Evolutionary conservation across 2,888 invertebrate species (phyloP).

Genomic region (Ectemnius lituratus): DNA sequence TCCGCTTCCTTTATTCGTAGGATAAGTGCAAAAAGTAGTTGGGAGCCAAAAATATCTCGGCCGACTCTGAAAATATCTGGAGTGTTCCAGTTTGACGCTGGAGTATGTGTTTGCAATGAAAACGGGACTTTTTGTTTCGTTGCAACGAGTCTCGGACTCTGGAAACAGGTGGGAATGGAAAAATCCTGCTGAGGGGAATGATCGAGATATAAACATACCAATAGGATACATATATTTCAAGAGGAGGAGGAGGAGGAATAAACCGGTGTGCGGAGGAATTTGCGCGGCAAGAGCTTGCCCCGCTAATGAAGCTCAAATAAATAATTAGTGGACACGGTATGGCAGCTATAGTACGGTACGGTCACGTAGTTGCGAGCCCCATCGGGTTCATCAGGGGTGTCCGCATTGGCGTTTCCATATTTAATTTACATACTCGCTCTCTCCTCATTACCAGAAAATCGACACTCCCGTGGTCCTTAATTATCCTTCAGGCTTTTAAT

Average conservation of each 20-base stretch:
- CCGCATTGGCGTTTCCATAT: constrained; percentile 36
- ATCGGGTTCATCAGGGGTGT: constrained; percentile 2
- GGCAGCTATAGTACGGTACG: constrained; percentile 13
- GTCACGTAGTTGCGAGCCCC: neutral
- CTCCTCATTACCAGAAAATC: constrained; percentile 47
- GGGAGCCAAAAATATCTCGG: no score
- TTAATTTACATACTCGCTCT: constrained; percentile 37
- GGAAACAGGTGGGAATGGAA: neutral
- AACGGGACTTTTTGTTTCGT: no score
- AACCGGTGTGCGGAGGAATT: constrained; percentile 29
- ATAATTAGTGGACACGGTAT: constrained; percentile 37
- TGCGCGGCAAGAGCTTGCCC: neutral
- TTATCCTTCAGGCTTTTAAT: constrained; percentile 46
- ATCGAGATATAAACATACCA: neutral
- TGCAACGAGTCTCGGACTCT: neutral
- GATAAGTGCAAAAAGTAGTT: constrained; percentile 25
- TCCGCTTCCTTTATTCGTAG: constrained; percentile 34
- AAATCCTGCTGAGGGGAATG: neutral
- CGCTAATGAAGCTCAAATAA: constrained; percentile 44
- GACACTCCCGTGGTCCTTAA: constrained; percentile 39
- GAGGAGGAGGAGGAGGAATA: neutral
- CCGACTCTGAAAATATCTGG: neutral
- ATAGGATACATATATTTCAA: neutral
- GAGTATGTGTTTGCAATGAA: no score
- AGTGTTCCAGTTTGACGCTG: neutral